Evolutionary conservation across 2,888 invertebrate genomes (phyloP).

Genomic region (Eudemis profundana): DNA sequence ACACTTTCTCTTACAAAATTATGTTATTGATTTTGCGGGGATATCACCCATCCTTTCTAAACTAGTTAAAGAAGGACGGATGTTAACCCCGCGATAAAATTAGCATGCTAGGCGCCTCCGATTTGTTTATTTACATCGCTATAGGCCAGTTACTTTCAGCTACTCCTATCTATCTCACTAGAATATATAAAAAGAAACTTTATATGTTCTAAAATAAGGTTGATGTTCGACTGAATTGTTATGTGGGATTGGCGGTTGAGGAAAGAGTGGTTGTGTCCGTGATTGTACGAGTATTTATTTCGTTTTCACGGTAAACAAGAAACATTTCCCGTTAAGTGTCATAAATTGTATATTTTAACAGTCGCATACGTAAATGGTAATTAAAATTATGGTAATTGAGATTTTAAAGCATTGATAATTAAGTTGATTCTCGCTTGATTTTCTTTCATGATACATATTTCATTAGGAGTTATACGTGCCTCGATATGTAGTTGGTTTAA

Average conservation of each 20-base stretch:
- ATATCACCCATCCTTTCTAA: not conserved
- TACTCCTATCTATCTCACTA: conserved; percentile 7
- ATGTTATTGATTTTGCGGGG: not conserved
- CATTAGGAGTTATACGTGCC: not conserved
- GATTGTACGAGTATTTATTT: conserved; percentile 13
- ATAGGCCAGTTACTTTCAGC: conserved; percentile 5
- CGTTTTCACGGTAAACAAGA: conserved; percentile 24
- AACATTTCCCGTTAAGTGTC: conserved; percentile 23
- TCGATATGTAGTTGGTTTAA: conserved; percentile 1
- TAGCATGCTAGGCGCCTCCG: conserved; percentile 24
- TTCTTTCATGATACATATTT: not conserved
- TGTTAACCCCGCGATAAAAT: conserved; percentile 32
- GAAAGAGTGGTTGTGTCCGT: not conserved
- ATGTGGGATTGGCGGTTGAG: not conserved
- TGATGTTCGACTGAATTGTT: not conserved
- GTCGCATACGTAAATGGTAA: not conserved
- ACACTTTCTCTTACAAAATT: not conserved
- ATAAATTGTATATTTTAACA: conserved; percentile 18
- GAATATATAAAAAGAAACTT: not conserved
- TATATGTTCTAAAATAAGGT: not conserved
- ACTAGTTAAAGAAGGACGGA: conserved; percentile 24
- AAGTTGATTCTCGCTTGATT: not conserved
- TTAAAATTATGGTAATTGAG: not conserved
- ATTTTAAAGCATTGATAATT: not conserved
- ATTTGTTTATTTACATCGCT: conserved; percentile 31